Evolutionary conservation across 1,140 invertebrate genomes (phyloP).

Genomic region (Drosophila watanabei): DNA sequence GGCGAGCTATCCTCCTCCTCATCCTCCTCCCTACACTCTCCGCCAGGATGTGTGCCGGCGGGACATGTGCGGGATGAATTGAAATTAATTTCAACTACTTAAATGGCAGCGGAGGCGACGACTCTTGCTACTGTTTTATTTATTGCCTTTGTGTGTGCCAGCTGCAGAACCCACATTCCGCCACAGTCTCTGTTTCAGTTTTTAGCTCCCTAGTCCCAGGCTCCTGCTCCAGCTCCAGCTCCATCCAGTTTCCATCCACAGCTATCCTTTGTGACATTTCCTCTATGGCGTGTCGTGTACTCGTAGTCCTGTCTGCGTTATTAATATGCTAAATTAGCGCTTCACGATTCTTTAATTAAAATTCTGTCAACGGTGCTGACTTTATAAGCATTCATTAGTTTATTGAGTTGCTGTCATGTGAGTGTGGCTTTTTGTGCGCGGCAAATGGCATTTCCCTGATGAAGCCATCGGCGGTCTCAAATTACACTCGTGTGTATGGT

Average conservation of each 20-base stretch:
- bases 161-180: conserved; percentile 35
- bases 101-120: conserved; percentile 55
- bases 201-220: neutral
- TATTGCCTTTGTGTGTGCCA: conserved; percentile 68
- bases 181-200: conserved; percentile 18
- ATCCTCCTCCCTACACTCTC: neutral
- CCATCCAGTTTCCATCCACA: neutral
- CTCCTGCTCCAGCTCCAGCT: neutral
- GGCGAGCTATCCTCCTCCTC: conserved; percentile 1
- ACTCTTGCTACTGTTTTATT: conserved; percentile 59
- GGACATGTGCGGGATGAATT: conserved; percentile 57
- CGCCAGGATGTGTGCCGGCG: conserved; percentile 1
- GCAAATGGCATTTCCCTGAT: conserved; percentile 33
- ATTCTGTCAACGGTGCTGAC: conserved; percentile 67
- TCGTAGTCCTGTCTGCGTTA: conserved; percentile 44
- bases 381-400: conserved; percentile 76
- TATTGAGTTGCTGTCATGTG: conserved; percentile 58
- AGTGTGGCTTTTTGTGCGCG: conserved; percentile 5
- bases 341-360: conserved; percentile 80
- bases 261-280: conserved; percentile 26
- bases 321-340: conserved; percentile 82
- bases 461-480: conserved; percentile 32
- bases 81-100: conserved; percentile 80
- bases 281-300: conserved; percentile 26
- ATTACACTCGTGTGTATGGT: conserved; percentile 11